Percentiles rank a stretch among this genome's conserved stretches.
Evolutionary conservation across 1,140 invertebrate genomes (phyloP).

Genomic region (Augochlora pura): DNA sequence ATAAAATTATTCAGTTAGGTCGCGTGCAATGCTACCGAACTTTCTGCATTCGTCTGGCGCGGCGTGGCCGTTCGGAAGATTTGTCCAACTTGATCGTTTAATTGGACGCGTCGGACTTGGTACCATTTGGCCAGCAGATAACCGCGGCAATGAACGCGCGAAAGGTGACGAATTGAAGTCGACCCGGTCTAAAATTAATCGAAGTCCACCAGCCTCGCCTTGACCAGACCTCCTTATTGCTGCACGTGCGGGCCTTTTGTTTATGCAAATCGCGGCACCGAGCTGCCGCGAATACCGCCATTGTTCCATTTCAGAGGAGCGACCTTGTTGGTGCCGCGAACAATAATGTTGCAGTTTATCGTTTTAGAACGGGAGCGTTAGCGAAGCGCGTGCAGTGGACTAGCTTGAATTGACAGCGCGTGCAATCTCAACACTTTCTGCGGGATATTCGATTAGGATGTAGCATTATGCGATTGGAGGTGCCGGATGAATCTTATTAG

Average conservation of each 20-base stretch:
- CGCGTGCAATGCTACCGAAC: no score
- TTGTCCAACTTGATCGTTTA: no score
- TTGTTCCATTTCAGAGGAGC: neutral
- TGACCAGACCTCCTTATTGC: slow-evolving; percentile 27
- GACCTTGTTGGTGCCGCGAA: neutral
- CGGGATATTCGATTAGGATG: no score
- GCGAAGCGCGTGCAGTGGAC: no score
- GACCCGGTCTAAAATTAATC: slow-evolving; percentile 41
- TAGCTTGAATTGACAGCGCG: no score
- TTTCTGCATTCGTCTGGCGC: neutral
- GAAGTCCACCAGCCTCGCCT: slow-evolving; percentile 33
- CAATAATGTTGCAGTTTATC: slow-evolving; percentile 54
- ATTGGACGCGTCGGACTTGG: no score
- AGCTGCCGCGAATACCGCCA: neutral
- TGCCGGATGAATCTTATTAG: neutral
- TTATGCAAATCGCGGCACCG: neutral
- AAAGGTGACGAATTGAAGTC: neutral
- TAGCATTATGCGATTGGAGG: neutral
- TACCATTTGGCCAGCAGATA: no score
- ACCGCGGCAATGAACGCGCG: neutral
- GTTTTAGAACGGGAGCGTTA: slow-evolving; percentile 43
- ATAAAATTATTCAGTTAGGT: no score
- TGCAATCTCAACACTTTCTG: no score
- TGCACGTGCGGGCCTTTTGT: slow-evolving; percentile 3
- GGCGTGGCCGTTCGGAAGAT: no score